Evolutionary conservation across 1,140 invertebrate species (phyloP).

Genomic region (Streblospio benedicti): DNA sequence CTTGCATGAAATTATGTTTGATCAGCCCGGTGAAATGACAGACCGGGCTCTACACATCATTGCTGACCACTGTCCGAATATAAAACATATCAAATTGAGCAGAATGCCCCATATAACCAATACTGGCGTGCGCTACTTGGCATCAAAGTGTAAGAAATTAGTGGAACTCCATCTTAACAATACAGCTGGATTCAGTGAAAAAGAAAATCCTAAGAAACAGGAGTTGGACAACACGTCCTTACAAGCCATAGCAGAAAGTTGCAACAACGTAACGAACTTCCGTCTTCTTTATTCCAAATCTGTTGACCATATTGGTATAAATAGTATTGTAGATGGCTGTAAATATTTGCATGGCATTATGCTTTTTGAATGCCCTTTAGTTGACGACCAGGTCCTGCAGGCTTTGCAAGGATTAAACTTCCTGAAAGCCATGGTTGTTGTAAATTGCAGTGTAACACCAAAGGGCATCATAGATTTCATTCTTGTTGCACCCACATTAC

Average conservation of each 20-base stretch:
- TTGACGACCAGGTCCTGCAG: neutral
- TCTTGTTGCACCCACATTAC: neutral
- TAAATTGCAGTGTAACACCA: conserved; percentile 6
- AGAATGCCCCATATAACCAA: conserved; percentile 3
- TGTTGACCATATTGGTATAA: too few relatives aligned
- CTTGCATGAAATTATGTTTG: neutral
- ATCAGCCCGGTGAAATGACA: conserved; percentile 6
- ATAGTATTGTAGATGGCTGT: neutral
- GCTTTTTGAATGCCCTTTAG: neutral
- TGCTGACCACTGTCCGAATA: conserved; percentile 3
- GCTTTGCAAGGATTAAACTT: neutral
- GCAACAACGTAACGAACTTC: neutral
- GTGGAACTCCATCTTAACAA: neutral
- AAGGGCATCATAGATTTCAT: conserved; percentile 5
- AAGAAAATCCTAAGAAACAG: neutral
- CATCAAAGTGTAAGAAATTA: neutral
- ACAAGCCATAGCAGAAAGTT: neutral
- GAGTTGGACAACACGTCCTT: neutral
- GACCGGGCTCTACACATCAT: conserved; percentile 4
- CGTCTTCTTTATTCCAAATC: neutral
- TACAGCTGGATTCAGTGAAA: neutral
- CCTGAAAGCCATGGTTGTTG: neutral
- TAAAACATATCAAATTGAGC: neutral
- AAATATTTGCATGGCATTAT: neutral
- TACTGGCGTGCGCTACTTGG: neutral